phyloP scores from a whole-genome alignment of 2,113 vertebrate genomes.

The Gymnorhina tibicen region DNA sequence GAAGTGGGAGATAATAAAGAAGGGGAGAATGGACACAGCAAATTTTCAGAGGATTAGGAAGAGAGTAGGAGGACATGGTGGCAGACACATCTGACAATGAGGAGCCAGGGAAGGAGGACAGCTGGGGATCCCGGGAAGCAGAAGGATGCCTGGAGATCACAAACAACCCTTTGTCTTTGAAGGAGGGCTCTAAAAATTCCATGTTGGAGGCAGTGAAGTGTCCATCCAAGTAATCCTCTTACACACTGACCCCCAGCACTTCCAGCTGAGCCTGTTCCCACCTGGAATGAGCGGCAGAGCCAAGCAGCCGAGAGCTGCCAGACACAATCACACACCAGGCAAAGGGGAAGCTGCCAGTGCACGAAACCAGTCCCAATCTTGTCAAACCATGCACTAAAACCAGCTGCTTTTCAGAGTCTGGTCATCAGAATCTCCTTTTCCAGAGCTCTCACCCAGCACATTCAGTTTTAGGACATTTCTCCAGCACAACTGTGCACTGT shows the following conservation, averaged over 20 bases:
- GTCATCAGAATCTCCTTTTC: neutral
- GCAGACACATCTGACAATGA: neutral
- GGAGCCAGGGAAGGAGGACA: neutral
- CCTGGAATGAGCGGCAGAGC: rapidly evolving
- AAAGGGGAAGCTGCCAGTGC: neutral
- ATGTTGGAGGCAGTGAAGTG: neutral
- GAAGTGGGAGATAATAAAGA: neutral
- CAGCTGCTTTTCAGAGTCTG: neutral
- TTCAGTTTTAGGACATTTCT: neutral
- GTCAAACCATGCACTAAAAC: neutral
- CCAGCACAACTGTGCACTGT: neutral
- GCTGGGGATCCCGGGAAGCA: neutral
- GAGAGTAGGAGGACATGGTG: neutral
- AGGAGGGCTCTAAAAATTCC: neutral
- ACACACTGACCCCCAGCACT: neutral
- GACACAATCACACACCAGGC: neutral
- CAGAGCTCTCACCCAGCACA: neutral
- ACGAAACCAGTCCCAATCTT: neutral
- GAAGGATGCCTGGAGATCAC: neutral
- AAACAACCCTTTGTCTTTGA: neutral
- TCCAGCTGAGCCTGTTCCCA: neutral
- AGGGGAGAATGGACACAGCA: neutral
- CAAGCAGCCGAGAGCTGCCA: neutral
- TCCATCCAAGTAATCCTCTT: neutral
- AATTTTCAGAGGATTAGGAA: neutral